Evolutionary conservation across 2,797 vertebrate species (phyloP), one percentile per base, ranked within the genome.

Genomic region (Brotula barbata): DNA sequence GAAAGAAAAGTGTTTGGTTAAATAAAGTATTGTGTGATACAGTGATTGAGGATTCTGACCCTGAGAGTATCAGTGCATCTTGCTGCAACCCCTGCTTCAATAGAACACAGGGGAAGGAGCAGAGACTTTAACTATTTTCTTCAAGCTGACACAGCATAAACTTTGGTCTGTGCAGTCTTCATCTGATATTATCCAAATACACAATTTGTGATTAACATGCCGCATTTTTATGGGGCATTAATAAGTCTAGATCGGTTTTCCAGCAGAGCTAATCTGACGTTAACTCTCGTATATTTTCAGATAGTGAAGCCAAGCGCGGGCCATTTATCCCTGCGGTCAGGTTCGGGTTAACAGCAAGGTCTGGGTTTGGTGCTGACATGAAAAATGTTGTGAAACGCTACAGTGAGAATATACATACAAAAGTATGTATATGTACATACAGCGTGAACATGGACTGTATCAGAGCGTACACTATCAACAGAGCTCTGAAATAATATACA

Each of bases 161-260:
- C 45, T 11, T 36, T 45, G 7, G 59, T 23, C 23, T 34, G 21
- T 57, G 67, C 46, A 36, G 69, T 78, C 58, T 71, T 59, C 68
- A 73, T 80, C 59, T 63, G 71, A 77, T 68, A 75, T 78, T 81
- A 70, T 75, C 62, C 70, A 85, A 83, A 86, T 61, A 77, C 64
- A 84, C 76, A 75, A n/a, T 33, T 44, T 73, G 68, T 78, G 69
- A 87, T 80, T 71, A 81, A 68, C 68, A 42, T 20, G 68, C 68
- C 73, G 58, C 46, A 19, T 50, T 77, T 80, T 83, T 58, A 77
- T 25, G 57, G 44, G 46, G 47, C 43, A 41, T 78, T 71, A 71
- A 77, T 69, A 70, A 46, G 52, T 44, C 51, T 64, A 62, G 78
- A 70, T 76, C 61, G 25, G 37, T 64, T 82, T 80, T 81, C 68